These are phyloP conservation scores for Phyllostomus discolor DNA, from an alignment of 2,113 vertebrate species.

Conservation along the genomic window DNA sequence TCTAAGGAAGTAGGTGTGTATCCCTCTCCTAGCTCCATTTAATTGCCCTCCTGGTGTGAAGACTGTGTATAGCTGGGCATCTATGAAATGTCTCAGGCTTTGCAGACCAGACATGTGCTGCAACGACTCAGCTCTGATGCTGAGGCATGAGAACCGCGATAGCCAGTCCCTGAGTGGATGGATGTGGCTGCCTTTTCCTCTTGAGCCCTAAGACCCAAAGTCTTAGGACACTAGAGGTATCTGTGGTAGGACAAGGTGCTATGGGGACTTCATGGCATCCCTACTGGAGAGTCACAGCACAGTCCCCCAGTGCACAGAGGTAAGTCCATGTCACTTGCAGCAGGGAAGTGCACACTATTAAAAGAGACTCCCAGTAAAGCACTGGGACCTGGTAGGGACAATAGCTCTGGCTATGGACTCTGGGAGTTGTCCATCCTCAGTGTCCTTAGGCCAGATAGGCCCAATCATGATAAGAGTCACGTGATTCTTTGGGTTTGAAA, in stretches of 20 bases:
- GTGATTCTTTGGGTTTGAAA: too few species aligned
- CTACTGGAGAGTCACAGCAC: neutral
- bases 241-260: neutral
- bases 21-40: too few species aligned
- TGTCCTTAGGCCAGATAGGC: neutral
- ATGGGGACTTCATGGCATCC: neutral
- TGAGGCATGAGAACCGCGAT: neutral
- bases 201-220: neutral
- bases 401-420: neutral
- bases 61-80: neutral
- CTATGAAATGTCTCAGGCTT: neutral
- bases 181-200: too few species aligned
- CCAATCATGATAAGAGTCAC: neutral
- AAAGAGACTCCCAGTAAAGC: neutral
- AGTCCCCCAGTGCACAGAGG: neutral
- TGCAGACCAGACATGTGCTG: too few species aligned
- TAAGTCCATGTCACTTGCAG: neutral
- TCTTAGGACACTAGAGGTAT: neutral
- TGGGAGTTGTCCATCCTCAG: fast-evolving
- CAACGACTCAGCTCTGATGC: neutral
- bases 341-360: neutral
- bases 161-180: too few species aligned
- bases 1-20: neutral
- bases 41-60: neutral
- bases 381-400: neutral